Percentiles rank a stretch among this genome's conserved stretches.
phyloP scores from a whole-genome alignment of 2,797 vertebrate species.

The Gephyroberyx darwinii region DNA sequence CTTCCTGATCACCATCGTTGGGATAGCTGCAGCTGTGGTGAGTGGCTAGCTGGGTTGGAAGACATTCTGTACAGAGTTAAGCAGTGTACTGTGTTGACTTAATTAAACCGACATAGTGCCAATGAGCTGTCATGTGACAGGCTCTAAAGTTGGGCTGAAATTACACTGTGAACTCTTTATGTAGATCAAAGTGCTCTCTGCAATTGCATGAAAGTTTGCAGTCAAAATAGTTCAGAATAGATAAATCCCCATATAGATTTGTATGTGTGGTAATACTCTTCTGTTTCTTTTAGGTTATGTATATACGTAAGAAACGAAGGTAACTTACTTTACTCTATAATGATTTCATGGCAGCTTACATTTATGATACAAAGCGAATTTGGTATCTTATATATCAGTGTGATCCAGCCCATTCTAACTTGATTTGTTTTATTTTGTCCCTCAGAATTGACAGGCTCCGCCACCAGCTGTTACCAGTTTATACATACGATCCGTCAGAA shows the following conservation, averaged over 20 bases:
- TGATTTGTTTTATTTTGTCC: not conserved
- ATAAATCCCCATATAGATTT: not conserved
- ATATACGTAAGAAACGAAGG: slow-evolving; percentile 82
- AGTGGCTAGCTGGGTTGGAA: slow-evolving; percentile 61
- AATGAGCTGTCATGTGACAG: not conserved
- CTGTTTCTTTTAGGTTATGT: slow-evolving; percentile 79
- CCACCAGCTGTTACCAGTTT: slow-evolving; percentile 94
- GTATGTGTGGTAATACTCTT: not conserved
- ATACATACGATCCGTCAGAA: slow-evolving; percentile 93
- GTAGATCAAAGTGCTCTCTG: not conserved
- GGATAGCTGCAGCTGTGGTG: slow-evolving; percentile 89
- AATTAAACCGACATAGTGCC: not conserved
- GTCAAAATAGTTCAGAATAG: not conserved
- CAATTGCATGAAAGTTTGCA: not conserved
- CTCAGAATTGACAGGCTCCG: slow-evolving; percentile 90
- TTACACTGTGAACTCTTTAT: not conserved
- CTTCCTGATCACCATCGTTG: slow-evolving; percentile 88
- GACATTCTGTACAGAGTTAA: not conserved
- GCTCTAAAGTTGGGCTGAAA: not conserved
- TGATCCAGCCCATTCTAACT: not conserved
- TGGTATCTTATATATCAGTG: not conserved
- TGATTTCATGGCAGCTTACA: not conserved
- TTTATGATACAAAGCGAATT: too few relatives aligned
- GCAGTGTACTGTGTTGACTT: not conserved
- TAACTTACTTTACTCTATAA: slow-evolving; percentile 36